A percentile compares a stretch with the other conserved stretches of the same genome.
phyloP scores from a whole-genome alignment of 2,113 vertebrate species.

The Phylloscopus whistleri region DNA sequence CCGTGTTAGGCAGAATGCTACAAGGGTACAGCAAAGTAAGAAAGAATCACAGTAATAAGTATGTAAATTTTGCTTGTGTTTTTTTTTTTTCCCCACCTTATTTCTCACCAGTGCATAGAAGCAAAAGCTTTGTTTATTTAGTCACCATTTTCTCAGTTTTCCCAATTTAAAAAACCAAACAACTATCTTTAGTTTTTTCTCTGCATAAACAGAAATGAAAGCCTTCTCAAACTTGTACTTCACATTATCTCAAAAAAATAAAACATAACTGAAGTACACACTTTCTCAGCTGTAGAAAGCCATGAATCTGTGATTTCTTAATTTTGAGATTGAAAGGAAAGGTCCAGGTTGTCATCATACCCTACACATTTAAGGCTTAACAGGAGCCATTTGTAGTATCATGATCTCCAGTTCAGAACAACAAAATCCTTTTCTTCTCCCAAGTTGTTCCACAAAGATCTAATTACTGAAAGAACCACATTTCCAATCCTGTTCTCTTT shows the following conservation, averaged over 20 bases:
- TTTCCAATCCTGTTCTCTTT: neutral
- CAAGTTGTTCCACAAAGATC: neutral
- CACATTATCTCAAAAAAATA: neutral
- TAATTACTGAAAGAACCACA: neutral
- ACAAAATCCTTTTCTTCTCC: neutral
- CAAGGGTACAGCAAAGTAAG: neutral
- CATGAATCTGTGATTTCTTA: neutral
- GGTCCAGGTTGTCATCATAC: neutral
- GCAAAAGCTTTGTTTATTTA: neutral
- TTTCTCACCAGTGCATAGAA: neutral
- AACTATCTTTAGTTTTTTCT: neutral
- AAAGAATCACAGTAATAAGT: neutral
- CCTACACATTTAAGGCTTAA: neutral
- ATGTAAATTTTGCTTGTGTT: neutral
- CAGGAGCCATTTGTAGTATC: neutral
- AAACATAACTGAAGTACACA: neutral
- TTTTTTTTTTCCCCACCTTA: neutral
- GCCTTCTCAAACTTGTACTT: neutral
- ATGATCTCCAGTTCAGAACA: neutral
- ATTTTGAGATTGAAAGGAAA: neutral
- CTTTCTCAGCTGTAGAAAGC: neutral
- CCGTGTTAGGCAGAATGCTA: neutral
- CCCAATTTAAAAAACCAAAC: neutral
- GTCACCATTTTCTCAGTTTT: neutral
- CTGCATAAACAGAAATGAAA: neutral